Base-by-base conservation (phyloP, 2,888 invertebrate genomes). In the Sipha maydis region DNA sequence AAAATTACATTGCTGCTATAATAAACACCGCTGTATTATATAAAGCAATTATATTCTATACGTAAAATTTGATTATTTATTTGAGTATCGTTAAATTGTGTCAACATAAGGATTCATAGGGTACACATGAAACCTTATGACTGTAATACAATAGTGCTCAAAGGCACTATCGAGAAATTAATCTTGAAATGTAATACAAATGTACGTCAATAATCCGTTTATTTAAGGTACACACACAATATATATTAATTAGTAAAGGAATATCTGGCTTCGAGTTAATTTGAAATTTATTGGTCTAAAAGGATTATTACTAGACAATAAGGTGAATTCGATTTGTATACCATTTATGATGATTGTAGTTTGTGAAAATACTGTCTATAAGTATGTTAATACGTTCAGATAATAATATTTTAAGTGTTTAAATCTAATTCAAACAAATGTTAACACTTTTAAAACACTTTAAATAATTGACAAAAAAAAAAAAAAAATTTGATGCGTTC, bases 271-370 rank as follows among this genome's bases (percentile, higher is more conserved):
- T 8, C 31, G 71, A 71, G 71, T 48, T 31, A 71, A 71, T 80
- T 67, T 80, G 11, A 69, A 67, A 41, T 67, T 19, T n/a, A 80
- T 83, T 31, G 71, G 25, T 5, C 25, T 71, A 83, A 83, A 83
- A 14, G 83, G 83, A 54, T 48, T 54, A 25, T 61, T 48, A 54
- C 31, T 54, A 48, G 28, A 28, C 34, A 38, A 38, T 54, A 71
- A 25, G 71, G 25, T 69, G 31, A 34, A 34, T 83, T 71, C 21
- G 31, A 71, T 83, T 71, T 21, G 19, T 9, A 5, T 9, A 61
- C 7, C 1, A 61, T 7, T 0, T 48, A 69, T 7, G 19, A 19
- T 17, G 21, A 73, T 73, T 73, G 19, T 1, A 31, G 21, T 34
- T 73, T 34, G 31, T 73, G 73, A 38, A 34, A 73, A 19, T 19